Percentiles rank a stretch among this genome's conserved stretches.
phyloP scores from a whole-genome alignment of 2,797 vertebrate species.

The Fundulus diaphanus region DNA sequence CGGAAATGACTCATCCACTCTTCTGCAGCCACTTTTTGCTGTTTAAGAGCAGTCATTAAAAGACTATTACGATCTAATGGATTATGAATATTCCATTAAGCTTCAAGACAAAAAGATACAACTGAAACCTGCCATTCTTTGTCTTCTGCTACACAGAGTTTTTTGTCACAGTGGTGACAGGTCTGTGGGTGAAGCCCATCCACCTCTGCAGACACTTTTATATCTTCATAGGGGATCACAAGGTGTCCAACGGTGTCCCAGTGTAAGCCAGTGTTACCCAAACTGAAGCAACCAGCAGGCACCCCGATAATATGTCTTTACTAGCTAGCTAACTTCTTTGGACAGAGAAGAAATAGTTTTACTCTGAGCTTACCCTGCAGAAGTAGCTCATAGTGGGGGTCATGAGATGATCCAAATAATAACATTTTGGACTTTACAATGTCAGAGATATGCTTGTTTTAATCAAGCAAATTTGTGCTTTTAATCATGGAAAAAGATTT shows the following conservation, averaged over 20 bases:
- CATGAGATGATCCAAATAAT: no score
- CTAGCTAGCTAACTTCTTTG: no score
- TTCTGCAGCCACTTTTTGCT: not conserved
- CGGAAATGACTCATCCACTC: conserved; percentile 30
- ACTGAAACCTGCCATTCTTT: not conserved
- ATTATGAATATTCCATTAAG: not conserved
- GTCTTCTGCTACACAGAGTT: not conserved
- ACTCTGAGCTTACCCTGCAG: no score
- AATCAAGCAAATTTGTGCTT: no score
- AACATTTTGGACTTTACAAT: no score
- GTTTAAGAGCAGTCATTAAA: not conserved
- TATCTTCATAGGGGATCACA: not conserved
- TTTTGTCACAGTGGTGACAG: not conserved
- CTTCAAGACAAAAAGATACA: not conserved
- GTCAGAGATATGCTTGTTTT: no score
- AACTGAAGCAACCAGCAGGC: no score
- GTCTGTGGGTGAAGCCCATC: not conserved
- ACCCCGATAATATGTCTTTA: no score
- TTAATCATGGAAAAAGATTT: no score
- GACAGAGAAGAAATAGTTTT: no score
- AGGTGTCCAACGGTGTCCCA: not conserved
- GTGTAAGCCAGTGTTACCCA: no score
- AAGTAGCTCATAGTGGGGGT: no score
- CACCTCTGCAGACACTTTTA: not conserved
- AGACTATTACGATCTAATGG: not conserved